A percentile compares a stretch with the other conserved stretches of the same genome.
Evolutionary conservation across 2,888 invertebrate genomes (phyloP).

Genomic region (Pandemis heparana): DNA sequence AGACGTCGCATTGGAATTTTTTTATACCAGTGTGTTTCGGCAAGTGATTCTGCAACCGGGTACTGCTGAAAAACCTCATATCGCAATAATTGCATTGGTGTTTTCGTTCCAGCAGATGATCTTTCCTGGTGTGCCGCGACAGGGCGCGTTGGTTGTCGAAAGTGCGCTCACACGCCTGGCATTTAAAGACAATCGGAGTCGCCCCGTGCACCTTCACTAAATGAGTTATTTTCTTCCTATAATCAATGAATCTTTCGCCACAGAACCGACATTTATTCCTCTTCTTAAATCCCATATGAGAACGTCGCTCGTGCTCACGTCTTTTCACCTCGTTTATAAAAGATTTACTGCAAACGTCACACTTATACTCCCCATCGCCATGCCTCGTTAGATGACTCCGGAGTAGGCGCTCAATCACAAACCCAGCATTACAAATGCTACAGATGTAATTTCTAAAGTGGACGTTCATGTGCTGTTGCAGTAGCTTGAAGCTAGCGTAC

Average conservation of each 20-base stretch:
- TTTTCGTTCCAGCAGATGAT: constrained; percentile 71
- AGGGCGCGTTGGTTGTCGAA: constrained; percentile 62
- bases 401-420: constrained; percentile 57
- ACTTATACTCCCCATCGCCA: constrained; percentile 60
- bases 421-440: constrained; percentile 59
- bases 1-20: constrained; percentile 65
- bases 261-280: constrained; percentile 62
- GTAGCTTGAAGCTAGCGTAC: constrained; percentile 62
- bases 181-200: constrained; percentile 57
- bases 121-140: constrained; percentile 63
- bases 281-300: constrained; percentile 50
- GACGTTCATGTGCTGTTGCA: constrained; percentile 71
- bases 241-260: constrained; percentile 61
- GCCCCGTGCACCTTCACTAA: constrained; percentile 64
- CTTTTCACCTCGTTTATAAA: constrained; percentile 52
- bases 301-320: constrained; percentile 49
- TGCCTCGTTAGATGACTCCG: constrained; percentile 58
- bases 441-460: constrained; percentile 68
- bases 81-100: constrained; percentile 77
- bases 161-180: constrained; percentile 65
- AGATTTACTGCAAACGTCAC: constrained; percentile 61
- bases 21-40: constrained; percentile 63
- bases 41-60: constrained; percentile 60
- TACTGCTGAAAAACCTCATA: constrained; percentile 63
- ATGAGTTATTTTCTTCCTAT: constrained; percentile 65